These are phyloP conservation scores for Phylloscopus trochiloides DNA, from an alignment of 2,113 vertebrate genomes.

Conservation along the genomic window DNA sequence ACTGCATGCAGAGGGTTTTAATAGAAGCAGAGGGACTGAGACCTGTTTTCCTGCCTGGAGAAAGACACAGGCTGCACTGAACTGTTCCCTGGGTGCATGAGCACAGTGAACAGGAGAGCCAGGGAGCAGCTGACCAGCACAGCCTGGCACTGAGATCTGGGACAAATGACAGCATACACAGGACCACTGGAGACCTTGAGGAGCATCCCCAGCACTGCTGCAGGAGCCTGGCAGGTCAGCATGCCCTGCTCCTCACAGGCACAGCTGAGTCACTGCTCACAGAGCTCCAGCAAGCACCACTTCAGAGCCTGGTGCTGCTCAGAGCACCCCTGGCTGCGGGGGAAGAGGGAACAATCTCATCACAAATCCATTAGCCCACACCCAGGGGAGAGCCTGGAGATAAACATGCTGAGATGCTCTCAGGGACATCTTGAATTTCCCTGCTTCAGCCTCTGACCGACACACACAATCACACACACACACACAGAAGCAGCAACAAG, in stretches of 20 bases:
- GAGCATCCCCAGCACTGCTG: background rate
- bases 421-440: background rate
- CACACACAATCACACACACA: background rate
- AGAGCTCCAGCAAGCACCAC: background rate
- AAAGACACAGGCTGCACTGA: background rate
- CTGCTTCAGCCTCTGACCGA: background rate
- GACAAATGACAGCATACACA: background rate
- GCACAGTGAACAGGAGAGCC: fast-evolving
- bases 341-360: background rate
- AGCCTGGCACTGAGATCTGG: background rate
- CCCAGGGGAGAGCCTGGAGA: background rate
- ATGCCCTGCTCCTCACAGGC: background rate
- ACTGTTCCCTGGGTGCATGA: background rate
- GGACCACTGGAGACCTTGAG: no score
- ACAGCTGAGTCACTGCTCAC: background rate
- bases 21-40: background rate
- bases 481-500: no score
- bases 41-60: background rate
- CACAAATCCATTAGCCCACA: background rate
- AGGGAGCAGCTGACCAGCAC: background rate
- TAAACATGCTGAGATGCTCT: background rate
- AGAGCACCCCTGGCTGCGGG: background rate
- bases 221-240: background rate
- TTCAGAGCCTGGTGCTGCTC: background rate
- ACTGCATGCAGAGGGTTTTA: background rate